Conservation (phyloP, 2,113 vertebrate genomes). For the Sclerurus mexicanus region DNA sequence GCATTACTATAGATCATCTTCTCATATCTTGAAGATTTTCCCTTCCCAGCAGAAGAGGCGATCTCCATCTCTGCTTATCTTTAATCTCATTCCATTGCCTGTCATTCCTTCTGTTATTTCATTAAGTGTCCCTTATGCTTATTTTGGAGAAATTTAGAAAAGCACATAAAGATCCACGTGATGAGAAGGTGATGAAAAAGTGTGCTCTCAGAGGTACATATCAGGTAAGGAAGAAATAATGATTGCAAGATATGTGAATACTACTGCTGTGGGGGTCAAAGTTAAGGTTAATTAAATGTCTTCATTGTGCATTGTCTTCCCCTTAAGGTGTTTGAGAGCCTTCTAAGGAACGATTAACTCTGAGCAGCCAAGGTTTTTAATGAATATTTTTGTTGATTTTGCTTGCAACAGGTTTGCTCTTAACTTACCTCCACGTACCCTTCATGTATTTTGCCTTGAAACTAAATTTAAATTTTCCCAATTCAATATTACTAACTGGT, state of each 20-base stretch:
- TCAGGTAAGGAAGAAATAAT: slow-evolving; percentile 18
- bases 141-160: slow-evolving; percentile 13
- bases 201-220: neutral
- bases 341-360: slow-evolving; percentile 38
- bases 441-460: slow-evolving; percentile 15
- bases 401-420: slow-evolving; percentile 26
- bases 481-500: neutral
- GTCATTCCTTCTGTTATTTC: neutral
- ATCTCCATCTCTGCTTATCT: neutral
- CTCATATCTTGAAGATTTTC: neutral
- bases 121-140: neutral
- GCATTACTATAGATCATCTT: neutral
- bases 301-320: slow-evolving; percentile 45
- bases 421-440: neutral
- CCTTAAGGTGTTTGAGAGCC: slow-evolving; percentile 36
- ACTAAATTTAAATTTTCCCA: neutral
- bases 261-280: slow-evolving; percentile 27
- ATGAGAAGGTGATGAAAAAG: slow-evolving; percentile 30
- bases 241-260: slow-evolving; percentile 8
- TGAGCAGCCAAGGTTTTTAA: slow-evolving; percentile 11
- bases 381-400: slow-evolving; percentile 56
- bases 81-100: neutral
- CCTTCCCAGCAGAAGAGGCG: neutral
- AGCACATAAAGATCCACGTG: neutral
- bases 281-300: slow-evolving; percentile 65